phyloP scores from a whole-genome alignment of 2,113 vertebrate genomes.

The Rhinoptilus africanus region DNA sequence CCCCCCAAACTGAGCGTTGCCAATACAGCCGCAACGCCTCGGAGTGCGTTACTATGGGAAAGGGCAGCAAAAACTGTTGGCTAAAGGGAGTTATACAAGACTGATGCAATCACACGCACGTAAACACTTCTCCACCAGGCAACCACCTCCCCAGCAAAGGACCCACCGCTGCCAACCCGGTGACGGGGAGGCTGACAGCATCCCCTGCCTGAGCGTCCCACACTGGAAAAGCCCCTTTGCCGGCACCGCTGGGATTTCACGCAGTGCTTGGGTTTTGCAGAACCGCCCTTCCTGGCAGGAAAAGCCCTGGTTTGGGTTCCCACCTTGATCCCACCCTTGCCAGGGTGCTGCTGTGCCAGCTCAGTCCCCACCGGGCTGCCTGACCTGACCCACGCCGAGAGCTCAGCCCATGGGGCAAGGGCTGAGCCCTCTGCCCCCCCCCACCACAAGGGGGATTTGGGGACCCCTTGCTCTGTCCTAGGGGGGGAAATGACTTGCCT shows the following conservation, averaged over 20 bases:
- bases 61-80: background rate
- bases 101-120: fast-evolving
- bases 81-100: background rate
- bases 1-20: background rate
- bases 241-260: background rate
- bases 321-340: background rate
- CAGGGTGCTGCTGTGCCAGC: background rate
- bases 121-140: background rate
- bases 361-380: background rate
- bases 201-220: background rate
- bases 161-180: fast-evolving
- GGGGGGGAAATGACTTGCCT: background rate
- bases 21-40: background rate
- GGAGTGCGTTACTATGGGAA: fast-evolving
- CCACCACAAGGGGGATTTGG: fast-evolving
- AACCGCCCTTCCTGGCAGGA: background rate
- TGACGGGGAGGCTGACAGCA: background rate
- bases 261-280: fast-evolving
- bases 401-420: fast-evolving
- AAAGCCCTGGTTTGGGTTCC: background rate
- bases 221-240: background rate
- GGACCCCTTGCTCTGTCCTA: background rate
- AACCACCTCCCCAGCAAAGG: background rate
- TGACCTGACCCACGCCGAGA: background rate
- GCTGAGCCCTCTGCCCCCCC: background rate